Conservation (phyloP, 1,140 invertebrate genomes). For the Drosophila ambigua region DNA sequence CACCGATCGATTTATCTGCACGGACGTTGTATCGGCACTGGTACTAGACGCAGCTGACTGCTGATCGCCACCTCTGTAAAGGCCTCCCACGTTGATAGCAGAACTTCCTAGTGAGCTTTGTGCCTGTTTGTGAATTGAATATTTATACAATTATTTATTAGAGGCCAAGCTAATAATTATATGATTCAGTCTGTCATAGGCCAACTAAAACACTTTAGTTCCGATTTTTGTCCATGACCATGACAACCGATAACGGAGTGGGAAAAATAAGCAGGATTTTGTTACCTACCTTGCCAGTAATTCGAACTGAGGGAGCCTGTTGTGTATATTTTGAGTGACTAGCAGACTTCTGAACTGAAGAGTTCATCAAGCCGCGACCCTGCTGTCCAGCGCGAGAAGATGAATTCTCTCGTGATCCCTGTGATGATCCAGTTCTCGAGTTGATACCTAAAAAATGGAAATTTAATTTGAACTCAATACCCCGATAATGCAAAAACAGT, state of each 20-base stretch:
- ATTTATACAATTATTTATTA: not conserved
- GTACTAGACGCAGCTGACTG: constrained; percentile 6
- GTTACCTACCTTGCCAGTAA: constrained; percentile 56
- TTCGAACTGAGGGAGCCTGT: constrained; percentile 46
- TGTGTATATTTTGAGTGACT: constrained; percentile 78
- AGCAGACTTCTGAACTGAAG: constrained; percentile 74
- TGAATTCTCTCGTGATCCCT: constrained; percentile 84
- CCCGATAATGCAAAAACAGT: constrained; percentile 4
- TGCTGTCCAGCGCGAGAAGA: constrained; percentile 67
- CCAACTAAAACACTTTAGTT: not conserved
- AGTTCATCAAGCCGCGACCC: constrained; percentile 54
- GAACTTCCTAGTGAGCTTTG: constrained; percentile 27
- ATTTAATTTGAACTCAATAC: no score
- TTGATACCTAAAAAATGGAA: constrained; percentile 76
- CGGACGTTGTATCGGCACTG: not conserved
- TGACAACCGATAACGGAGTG: no score
- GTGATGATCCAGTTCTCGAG: constrained; percentile 86
- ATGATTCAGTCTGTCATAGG: no score
- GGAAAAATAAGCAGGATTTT: no score
- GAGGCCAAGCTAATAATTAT: not conserved
- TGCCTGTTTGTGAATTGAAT: constrained; percentile 2
- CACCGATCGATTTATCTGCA: constrained; percentile 16
- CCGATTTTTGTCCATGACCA: no score
- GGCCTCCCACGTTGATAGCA: constrained; percentile 31
- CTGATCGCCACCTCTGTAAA: constrained; percentile 45